A percentile compares a stretch with the other conserved stretches of the same genome.
phyloP scores from a whole-genome alignment of 1,140 invertebrate species.

The Proctacanthus coquilletti region DNA sequence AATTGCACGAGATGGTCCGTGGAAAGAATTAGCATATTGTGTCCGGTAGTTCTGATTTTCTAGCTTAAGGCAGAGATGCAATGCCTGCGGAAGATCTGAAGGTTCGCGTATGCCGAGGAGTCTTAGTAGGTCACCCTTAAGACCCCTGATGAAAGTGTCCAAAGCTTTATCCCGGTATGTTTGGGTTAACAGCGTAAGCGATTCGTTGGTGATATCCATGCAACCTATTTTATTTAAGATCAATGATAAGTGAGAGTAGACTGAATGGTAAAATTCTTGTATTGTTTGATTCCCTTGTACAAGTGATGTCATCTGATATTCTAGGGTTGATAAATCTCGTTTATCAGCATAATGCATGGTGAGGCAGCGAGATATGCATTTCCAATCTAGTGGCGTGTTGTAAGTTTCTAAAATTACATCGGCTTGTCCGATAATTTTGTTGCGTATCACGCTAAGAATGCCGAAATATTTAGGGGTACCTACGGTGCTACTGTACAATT shows the following conservation, averaged over 20 bases:
- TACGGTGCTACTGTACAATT: not conserved
- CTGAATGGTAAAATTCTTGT: not conserved
- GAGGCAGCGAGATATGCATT: not conserved
- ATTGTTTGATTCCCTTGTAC: not conserved
- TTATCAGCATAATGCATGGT: slow-evolving; percentile 4
- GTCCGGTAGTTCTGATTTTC: not conserved
- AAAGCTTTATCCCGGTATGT: slow-evolving; percentile 7
- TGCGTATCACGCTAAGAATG: slow-evolving; percentile 2
- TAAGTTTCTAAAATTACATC: slow-evolving; percentile 2
- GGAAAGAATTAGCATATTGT: too few relatives aligned
- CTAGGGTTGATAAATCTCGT: slow-evolving; percentile 4
- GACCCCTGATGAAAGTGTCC: slow-evolving; percentile 6
- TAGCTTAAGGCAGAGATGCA: not conserved
- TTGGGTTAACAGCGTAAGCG: slow-evolving; percentile 1
- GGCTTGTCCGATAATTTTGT: slow-evolving; percentile 2
- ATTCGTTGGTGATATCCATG: not conserved
- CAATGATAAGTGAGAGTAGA: not conserved
- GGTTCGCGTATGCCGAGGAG: slow-evolving; percentile 7
- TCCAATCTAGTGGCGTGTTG: not conserved
- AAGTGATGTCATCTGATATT: not conserved
- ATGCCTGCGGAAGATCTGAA: not conserved
- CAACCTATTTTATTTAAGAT: slow-evolving; percentile 1
- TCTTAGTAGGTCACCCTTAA: slow-evolving; percentile 7
- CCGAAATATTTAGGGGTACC: slow-evolving; percentile 3
- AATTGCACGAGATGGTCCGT: too few relatives aligned